These are phyloP conservation scores for Agrochola lota DNA, from an alignment of 2,888 invertebrate species.

Conservation along the genomic window DNA sequence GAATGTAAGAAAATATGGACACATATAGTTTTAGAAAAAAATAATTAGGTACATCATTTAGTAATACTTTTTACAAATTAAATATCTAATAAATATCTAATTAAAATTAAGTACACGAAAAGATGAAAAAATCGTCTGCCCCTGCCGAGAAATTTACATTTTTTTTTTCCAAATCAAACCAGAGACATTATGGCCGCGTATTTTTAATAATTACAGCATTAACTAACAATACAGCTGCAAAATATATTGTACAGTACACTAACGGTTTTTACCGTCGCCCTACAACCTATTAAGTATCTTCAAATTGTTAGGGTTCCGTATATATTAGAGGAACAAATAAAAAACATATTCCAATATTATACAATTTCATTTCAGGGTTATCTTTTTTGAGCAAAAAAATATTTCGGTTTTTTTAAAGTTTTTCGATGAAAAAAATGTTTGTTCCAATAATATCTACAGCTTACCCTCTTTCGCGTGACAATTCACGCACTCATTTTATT, in stretches of 20 bases:
- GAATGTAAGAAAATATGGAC: background rate
- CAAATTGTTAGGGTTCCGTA: constrained; percentile 69
- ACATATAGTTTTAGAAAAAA: constrained; percentile 5
- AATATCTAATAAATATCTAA: constrained; percentile 15
- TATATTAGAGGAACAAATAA: constrained; percentile 47
- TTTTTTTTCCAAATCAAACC: constrained; percentile 75
- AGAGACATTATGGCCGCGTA: constrained; percentile 84
- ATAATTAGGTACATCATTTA: constrained; percentile 25
- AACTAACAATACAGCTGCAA: constrained; percentile 84
- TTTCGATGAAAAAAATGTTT: constrained; percentile 8
- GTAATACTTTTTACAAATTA: constrained; percentile 52
- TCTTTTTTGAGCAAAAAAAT: constrained; percentile 54
- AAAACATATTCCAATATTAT: constrained; percentile 50
- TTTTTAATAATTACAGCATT: constrained; percentile 75
- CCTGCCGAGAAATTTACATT: constrained; percentile 69
- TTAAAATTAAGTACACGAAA: constrained; percentile 34
- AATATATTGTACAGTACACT: constrained; percentile 82
- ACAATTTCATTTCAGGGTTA: constrained; percentile 49
- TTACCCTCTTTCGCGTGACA: constrained; percentile 32
- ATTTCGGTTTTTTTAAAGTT: background rate
- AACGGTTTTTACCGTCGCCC: constrained; percentile 69
- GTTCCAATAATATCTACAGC: constrained; percentile 51
- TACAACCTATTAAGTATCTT: constrained; percentile 81
- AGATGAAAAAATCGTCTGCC: constrained; percentile 70
- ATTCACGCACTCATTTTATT: constrained; percentile 54